A percentile compares a stretch with the other conserved stretches of the same genome.
phyloP scores from a whole-genome alignment of 2,113 vertebrate species.

The Fulmarus glacialis region DNA sequence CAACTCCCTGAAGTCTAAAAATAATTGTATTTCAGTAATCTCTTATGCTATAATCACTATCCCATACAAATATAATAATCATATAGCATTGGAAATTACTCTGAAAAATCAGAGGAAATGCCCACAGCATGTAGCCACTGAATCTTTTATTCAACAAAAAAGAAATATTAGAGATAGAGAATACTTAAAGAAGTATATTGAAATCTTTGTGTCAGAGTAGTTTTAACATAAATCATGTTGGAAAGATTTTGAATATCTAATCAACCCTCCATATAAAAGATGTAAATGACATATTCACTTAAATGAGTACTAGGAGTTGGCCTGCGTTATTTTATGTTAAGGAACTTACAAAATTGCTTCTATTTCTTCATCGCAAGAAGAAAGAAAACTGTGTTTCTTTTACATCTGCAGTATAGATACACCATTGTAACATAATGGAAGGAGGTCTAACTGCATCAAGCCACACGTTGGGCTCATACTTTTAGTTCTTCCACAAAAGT shows the following conservation, averaged over 20 bases:
- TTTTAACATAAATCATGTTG: background rate
- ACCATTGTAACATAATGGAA: background rate
- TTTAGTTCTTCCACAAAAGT: constrained; percentile 2
- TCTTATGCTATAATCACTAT: background rate
- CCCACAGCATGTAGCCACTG: background rate
- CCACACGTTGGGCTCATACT: background rate
- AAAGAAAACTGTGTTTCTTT: constrained; percentile 18
- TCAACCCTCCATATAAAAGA: background rate
- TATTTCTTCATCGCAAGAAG: background rate
- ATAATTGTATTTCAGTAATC: constrained; percentile 7
- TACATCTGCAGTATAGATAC: background rate
- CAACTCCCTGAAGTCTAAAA: constrained; percentile 43
- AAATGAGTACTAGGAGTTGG: background rate
- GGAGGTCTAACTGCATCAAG: background rate
- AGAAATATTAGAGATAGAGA: background rate
- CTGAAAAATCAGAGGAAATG: background rate
- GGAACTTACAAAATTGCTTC: background rate
- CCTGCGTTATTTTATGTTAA: background rate
- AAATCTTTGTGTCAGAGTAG: background rate
- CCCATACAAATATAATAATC: background rate
- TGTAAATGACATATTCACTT: background rate
- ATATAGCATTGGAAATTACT: background rate
- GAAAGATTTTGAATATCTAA: background rate
- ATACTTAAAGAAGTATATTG: background rate
- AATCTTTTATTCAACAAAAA: background rate